These are phyloP conservation scores for Spongia lamella DNA, from an alignment of 37 sponge, comb jelly and placozoan species.

Conservation along the genomic window DNA sequence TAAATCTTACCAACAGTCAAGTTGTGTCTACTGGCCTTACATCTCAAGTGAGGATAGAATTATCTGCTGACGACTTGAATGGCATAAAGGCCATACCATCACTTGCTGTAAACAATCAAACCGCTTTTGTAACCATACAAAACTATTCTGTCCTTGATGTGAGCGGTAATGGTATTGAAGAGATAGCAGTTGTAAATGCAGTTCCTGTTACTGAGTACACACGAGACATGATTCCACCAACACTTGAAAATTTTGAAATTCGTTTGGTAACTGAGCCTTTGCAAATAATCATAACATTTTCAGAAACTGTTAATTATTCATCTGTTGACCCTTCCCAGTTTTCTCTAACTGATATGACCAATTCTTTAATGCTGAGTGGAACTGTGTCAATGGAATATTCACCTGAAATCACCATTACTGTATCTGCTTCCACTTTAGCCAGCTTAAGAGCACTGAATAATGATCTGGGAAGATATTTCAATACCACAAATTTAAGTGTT, in stretches of 20 bases:
- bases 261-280: constrained; percentile 68
- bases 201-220: constrained; percentile 23
- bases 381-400: constrained; percentile 10
- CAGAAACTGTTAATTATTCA: constrained; percentile 61
- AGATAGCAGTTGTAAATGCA: constrained; percentile 24
- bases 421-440: constrained; percentile 21
- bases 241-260: constrained; percentile 66
- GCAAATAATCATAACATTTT: constrained; percentile 61
- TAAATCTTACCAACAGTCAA: constrained; percentile 38
- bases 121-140: constrained; percentile 53
- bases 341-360: constrained; percentile 21
- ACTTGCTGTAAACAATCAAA: constrained; percentile 38
- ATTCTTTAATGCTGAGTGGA: constrained; percentile 5
- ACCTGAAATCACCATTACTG: constrained; percentile 43
- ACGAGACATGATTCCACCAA: constrained; percentile 63
- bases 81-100: constrained; percentile 52
- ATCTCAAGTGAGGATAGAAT: constrained; percentile 39
- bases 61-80: constrained; percentile 56
- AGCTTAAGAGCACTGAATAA: constrained; percentile 17
- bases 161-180: constrained; percentile 28
- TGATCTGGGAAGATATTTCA: constrained; percentile 34
- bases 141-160: constrained; percentile 54
- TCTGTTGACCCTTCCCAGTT: constrained; percentile 29
- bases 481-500: constrained; percentile 48
- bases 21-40: constrained; percentile 19